A percentile compares a stretch with the other conserved stretches of the same genome.
Conservation (phyloP, 2,797 vertebrate species). For the Rhynchonycteris naso region DNA sequence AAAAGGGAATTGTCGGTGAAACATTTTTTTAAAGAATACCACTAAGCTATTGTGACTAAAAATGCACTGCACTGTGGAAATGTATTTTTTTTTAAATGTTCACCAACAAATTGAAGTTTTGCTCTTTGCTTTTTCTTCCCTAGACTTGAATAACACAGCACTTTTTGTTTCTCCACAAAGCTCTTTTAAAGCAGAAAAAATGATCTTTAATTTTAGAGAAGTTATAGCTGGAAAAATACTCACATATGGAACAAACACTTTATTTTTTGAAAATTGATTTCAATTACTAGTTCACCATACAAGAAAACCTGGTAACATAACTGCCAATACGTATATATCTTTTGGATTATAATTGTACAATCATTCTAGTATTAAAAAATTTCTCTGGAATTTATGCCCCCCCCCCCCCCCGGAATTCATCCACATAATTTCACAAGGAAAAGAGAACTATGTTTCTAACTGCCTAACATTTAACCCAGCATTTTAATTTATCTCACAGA, state of each 20-base stretch:
- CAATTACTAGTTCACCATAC: not conserved
- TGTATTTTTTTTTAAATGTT: not conserved
- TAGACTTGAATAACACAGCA: not conserved
- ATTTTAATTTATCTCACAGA: not conserved
- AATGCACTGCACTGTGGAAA: not conserved
- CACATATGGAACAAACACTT: not conserved
- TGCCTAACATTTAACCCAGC: not conserved
- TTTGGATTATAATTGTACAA: not conserved
- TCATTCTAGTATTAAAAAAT: not conserved
- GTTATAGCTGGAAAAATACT: not conserved
- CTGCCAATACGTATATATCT: not conserved
- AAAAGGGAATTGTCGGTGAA: not conserved
- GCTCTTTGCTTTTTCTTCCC: not conserved
- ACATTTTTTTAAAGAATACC: not conserved
- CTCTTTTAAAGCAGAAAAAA: not conserved
- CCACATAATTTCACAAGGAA: not conserved
- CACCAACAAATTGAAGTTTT: not conserved
- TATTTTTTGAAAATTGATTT: not conserved
- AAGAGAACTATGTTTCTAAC: not conserved
- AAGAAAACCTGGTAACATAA: conserved; percentile 18
- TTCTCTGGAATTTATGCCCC: not conserved
- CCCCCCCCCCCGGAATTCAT: not conserved
- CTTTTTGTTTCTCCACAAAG: too few relatives aligned
- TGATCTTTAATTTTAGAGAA: not conserved
- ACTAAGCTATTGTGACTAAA: not conserved